A percentile compares a stretch with the other conserved stretches of the same genome.
Conservation (phyloP, 2,888 invertebrate genomes). For the Brachylomia viminalis region DNA sequence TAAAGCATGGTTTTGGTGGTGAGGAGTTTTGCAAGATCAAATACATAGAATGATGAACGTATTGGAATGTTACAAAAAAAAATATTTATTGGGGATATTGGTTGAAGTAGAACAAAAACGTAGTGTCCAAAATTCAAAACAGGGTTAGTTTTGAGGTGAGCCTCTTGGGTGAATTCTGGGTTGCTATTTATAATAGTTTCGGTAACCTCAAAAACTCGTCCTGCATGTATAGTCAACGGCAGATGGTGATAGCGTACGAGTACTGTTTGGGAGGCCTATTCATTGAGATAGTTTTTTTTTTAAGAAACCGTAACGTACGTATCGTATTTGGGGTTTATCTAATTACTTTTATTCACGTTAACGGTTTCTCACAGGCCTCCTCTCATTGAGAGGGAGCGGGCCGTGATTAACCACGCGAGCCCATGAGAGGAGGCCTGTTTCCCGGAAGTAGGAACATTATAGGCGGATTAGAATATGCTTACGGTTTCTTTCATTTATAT, state of each 20-base stretch:
- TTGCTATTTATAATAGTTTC: background rate
- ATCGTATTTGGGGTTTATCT: background rate
- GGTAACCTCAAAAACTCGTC: background rate
- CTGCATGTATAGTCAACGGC: background rate
- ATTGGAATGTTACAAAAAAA: background rate
- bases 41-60: background rate
- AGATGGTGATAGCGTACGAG: background rate
- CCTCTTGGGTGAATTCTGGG: background rate
- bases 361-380: background rate
- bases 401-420: background rate
- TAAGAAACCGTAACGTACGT: background rate
- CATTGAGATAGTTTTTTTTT: background rate
- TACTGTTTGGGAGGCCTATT: background rate
- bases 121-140: background rate
- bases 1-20: slow-evolving; percentile 13
- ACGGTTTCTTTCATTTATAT: slow-evolving; percentile 6
- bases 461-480: background rate
- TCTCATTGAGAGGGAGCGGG: background rate
- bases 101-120: background rate
- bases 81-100: background rate
- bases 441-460: background rate
- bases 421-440: background rate
- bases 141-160: background rate
- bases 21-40: background rate
- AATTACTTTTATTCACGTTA: background rate